These are phyloP conservation scores for Catostomus latipinnis DNA, from an alignment of 2,797 vertebrate genomes.

Conservation along the genomic window DNA sequence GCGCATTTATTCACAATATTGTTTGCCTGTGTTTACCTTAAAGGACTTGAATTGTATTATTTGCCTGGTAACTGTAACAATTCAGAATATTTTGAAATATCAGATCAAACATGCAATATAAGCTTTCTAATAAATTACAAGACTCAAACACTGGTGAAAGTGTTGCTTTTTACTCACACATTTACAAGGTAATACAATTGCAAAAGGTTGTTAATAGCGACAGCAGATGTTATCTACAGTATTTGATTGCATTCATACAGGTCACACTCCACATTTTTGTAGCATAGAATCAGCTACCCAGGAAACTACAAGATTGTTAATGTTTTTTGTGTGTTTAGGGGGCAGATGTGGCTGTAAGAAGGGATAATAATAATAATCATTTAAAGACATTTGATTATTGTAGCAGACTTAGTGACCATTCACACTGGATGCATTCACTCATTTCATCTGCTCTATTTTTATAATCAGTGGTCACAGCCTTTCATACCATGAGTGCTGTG, in stretches of 20 bases:
- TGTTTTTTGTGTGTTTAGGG: not conserved
- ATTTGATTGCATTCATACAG: slow-evolving; percentile 9
- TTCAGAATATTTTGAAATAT: not conserved
- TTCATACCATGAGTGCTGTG: too few relatives aligned
- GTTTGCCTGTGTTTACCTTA: slow-evolving; percentile 12
- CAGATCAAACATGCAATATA: slow-evolving; percentile 1
- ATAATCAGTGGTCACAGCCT: too few relatives aligned
- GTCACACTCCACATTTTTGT: not conserved
- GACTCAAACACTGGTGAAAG: not conserved
- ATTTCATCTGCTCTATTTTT: too few relatives aligned
- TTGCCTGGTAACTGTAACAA: not conserved
- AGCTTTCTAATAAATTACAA: slow-evolving; percentile 22
- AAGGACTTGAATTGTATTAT: not conserved
- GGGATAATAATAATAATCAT: too few relatives aligned
- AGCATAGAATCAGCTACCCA: not conserved
- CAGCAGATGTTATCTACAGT: slow-evolving; percentile 2
- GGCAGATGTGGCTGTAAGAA: not conserved
- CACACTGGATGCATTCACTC: too few relatives aligned
- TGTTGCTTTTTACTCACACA: slow-evolving; percentile 27
- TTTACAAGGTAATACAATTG: slow-evolving; percentile 33
- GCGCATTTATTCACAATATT: slow-evolving; percentile 21
- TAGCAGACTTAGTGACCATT: too few relatives aligned
- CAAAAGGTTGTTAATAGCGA: not conserved
- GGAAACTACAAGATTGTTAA: not conserved
- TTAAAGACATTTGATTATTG: too few relatives aligned